Conservation (phyloP, 2,797 vertebrate species). For the Iguana delicatissima region DNA sequence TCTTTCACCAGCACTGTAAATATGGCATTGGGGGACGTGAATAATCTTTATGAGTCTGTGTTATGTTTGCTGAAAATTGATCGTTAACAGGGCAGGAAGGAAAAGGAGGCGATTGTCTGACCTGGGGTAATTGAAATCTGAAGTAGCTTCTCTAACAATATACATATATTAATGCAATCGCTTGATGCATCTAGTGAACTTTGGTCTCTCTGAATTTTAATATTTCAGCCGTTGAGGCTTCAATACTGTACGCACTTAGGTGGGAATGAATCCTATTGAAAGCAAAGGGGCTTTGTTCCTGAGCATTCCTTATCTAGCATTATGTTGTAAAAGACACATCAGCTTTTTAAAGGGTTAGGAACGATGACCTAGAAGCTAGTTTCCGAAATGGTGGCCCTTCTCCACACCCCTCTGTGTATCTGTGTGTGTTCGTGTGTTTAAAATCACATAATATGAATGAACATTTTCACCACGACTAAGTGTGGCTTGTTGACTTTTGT, state of each 20-base stretch:
- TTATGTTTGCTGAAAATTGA: constrained; percentile 58
- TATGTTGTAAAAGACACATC: background rate
- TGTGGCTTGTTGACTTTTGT: constrained; percentile 55
- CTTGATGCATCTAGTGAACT: constrained; percentile 59
- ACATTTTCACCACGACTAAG: background rate
- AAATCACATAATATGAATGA: background rate
- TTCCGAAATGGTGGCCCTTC: background rate
- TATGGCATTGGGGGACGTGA: constrained; percentile 41
- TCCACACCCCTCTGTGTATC: background rate
- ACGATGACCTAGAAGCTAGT: background rate
- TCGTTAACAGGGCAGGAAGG: constrained; percentile 67
- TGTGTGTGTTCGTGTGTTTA: background rate
- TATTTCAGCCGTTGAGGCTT: background rate
- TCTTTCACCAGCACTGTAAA: constrained; percentile 41
- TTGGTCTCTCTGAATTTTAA: background rate
- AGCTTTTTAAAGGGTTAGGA: background rate
- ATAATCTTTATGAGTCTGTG: constrained; percentile 56
- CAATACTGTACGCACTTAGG: no score
- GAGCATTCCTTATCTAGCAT: background rate
- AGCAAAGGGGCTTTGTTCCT: background rate
- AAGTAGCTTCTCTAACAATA: constrained; percentile 75
- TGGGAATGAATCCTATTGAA: constrained; percentile 1
- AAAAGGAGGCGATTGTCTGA: constrained; percentile 65
- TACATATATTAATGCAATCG: constrained; percentile 64
- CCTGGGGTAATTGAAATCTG: constrained; percentile 79